Evolutionary conservation across 2,888 invertebrate genomes (phyloP), one percentile per base, ranked within the genome.

Genomic region (Folsomia manolachei): DNA sequence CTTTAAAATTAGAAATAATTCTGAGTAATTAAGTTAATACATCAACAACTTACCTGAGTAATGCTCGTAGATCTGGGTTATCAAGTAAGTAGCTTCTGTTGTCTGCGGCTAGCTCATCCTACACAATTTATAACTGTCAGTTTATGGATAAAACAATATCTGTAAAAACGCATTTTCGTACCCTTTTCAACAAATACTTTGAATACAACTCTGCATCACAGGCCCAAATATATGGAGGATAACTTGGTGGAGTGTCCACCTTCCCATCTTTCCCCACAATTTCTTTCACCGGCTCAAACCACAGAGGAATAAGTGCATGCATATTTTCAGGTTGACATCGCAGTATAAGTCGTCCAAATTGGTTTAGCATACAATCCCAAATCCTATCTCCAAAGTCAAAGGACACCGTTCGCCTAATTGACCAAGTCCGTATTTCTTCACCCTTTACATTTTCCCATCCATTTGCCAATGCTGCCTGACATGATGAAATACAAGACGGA

Each of bases 131-230:
- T n/a, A n/a, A n/a, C n/a, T n/a, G n/a, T n/a, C n/a, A n/a, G n/a
- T n/a, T n/a, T n/a, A n/a, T n/a, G n/a, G n/a, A n/a, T n/a, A n/a
- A n/a, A n/a, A n/a, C n/a, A n/a, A 1, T 19, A 21, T 27, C 18
- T 19, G 27, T 39, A 11, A 25, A n/a, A n/a, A 23, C 1, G 19
- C 25, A 52, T n/a, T n/a, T n/a, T n/a, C n/a, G 14, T 39, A 39
- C 39, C 39, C 39, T 4, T 60, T 76, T 74, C 2, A 73, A 53
- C 11, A 71, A 52, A 39, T 78, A 80, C 61, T 78, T 76, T 14
- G 79, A 73, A 70, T 79, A 75, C 19, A 80, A 67, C 27, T 80
- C 79, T 39, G 72, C 64, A 63, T 80, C 79, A 75, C 80, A 80
- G 9, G 77, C 78, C 80, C 79, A 73, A 60, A 71, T 56, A 70